Evolutionary conservation across 1,140 invertebrate genomes (phyloP), one percentile per base, ranked within the genome.

Genomic region (Drosophila lowei): DNA sequence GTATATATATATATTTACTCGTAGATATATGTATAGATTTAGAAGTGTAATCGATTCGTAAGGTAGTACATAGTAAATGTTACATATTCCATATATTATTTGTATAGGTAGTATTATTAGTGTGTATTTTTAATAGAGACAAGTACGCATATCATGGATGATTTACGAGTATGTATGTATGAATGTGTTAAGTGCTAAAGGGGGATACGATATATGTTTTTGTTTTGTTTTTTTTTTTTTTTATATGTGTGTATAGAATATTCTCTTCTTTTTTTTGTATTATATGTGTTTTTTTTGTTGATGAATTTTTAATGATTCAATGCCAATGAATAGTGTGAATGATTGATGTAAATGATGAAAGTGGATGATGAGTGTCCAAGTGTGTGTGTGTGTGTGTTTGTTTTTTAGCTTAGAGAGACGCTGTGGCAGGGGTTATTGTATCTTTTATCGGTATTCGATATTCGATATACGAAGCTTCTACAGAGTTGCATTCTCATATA

Each of bases 41-140:
- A 77, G 77, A 80, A 80, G 76, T 86, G 57, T 84, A 77, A 53
- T 85, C 77, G 74, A 54, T 81, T 81, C 79, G 63, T 81, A 66
- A 77, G 72, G 72, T 81, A 78, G 63, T 83, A 80, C 79, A 85
- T 72, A 84, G 80, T 80, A 77, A 84, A 85, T 88, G 81, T 81
- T 85, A 70, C 72, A 71, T 77, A 72, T 76, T 76, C 8, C 50
- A 23, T 75, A 68, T 68, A 43, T 71, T 65, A 65, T 73, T 72
- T 62, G 25, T 54, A 64, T 53, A 16, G 56, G 52, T 83, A 74
- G 54, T 70, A 57, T 74, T 80, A 54, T 64, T 72, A 64, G 34
- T 62, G 28, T 50, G 18, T 74, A 65, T 74, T 74, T 80, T 88
- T 72, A 88, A 79, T 88, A 88, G 67, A 88, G 83, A 88, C 83